These are phyloP conservation scores for Simalia tracyae DNA, from an alignment of 2,797 vertebrate species.

Conservation along the genomic window DNA sequence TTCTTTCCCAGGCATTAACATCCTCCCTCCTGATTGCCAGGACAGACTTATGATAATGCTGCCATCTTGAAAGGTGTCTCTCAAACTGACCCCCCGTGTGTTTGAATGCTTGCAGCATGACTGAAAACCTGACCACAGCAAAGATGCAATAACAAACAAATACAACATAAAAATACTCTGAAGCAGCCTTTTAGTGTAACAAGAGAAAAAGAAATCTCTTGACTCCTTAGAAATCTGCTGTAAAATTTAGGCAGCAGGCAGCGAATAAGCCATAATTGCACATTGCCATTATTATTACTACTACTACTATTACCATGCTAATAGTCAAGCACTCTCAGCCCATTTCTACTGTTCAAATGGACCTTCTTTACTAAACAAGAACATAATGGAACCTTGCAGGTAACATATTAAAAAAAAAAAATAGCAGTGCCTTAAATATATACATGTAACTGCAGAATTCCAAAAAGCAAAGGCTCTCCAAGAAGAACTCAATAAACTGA, in stretches of 20 bases:
- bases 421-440: not conserved
- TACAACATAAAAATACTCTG: not conserved
- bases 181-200: not conserved
- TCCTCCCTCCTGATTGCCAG: conserved; percentile 93
- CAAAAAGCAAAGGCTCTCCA: not conserved
- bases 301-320: not conserved
- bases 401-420: not conserved
- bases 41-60: conserved; percentile 77
- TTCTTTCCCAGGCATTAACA: conserved; percentile 91
- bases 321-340: not conserved
- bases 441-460: not conserved
- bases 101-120: conserved; percentile 82
- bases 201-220: conserved; percentile 34
- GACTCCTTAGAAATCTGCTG: conserved; percentile 71
- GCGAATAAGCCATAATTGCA: not conserved
- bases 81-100: conserved; percentile 58
- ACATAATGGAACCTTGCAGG: not conserved
- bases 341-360: not conserved
- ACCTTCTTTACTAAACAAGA: not conserved
- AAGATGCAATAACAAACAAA: conserved; percentile 50
- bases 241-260: conserved; percentile 54
- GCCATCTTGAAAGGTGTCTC: conserved; percentile 62
- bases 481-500: not conserved
- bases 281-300: not conserved
- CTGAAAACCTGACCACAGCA: conserved; percentile 66